phyloP scores from a whole-genome alignment of 1,140 invertebrate genomes.

The Dendrolimus kikuchii region DNA sequence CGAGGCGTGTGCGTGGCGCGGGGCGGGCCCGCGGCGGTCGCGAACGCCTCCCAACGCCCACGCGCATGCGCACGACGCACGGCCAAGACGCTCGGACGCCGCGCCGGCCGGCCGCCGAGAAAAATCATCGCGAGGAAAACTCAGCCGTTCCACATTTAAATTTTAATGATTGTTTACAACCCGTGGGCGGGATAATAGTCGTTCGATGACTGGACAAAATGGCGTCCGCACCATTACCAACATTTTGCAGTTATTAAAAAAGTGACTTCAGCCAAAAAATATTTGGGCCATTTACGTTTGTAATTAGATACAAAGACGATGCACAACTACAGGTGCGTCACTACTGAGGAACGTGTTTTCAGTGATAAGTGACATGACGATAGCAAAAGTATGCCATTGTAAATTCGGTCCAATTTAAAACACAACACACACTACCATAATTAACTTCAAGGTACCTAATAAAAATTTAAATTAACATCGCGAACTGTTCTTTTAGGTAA shows the following conservation, averaged over 20 bases:
- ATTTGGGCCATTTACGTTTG: too few relatives aligned
- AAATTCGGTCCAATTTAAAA: constrained; percentile 15
- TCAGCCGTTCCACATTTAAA: constrained; percentile 32
- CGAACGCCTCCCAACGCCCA: constrained; percentile 56
- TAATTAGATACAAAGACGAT: neutral
- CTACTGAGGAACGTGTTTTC: too few relatives aligned
- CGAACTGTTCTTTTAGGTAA: constrained; percentile 27
- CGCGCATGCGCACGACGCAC: constrained; percentile 36
- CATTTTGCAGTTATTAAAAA: too few relatives aligned
- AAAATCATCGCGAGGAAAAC: constrained; percentile 57
- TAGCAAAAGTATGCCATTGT: constrained; percentile 11
- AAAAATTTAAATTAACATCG: constrained; percentile 29
- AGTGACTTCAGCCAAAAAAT: too few relatives aligned
- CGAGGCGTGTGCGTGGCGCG: constrained; percentile 2
- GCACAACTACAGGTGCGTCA: too few relatives aligned
- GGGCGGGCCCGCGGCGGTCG: constrained; percentile 11
- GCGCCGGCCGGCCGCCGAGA: constrained; percentile 38
- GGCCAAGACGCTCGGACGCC: neutral
- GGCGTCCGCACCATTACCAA: constrained; percentile 24
- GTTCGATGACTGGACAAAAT: constrained; percentile 31
- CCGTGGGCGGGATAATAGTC: constrained; percentile 39
- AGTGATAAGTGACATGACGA: neutral
- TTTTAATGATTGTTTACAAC: constrained; percentile 45
- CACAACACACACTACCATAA: constrained; percentile 15
- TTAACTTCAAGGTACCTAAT: constrained; percentile 20